Evolutionary conservation across 2,797 vertebrate genomes (phyloP).

Genomic region (Rhodeus uyekii): DNA sequence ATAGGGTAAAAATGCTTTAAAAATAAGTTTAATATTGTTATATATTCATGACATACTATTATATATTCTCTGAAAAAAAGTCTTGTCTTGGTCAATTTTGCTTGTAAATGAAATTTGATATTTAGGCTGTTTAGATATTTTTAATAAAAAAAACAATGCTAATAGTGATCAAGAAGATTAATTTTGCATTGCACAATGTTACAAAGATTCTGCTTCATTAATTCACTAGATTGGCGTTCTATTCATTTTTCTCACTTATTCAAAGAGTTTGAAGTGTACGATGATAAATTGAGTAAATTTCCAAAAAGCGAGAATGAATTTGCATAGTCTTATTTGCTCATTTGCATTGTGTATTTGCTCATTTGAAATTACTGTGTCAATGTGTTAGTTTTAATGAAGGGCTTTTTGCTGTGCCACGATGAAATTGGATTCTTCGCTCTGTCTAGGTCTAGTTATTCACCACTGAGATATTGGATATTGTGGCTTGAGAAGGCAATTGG

Average conservation of each 20-base stretch:
- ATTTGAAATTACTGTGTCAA: slow-evolving; percentile 33
- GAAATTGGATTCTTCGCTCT: slow-evolving; percentile 46
- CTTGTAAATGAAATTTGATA: background rate
- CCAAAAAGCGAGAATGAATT: slow-evolving; percentile 11
- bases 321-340: slow-evolving; percentile 16
- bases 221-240: background rate
- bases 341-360: slow-evolving; percentile 35
- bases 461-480: slow-evolving; percentile 39
- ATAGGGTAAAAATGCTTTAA: background rate
- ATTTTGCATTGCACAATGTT: background rate
- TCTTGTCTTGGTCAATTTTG: background rate
- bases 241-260: slow-evolving; percentile 15
- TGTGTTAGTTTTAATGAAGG: slow-evolving; percentile 23
- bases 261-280: background rate
- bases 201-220: background rate
- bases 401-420: background rate
- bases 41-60: background rate
- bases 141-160: too few species aligned
- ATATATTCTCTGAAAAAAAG: background rate
- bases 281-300: slow-evolving; percentile 20
- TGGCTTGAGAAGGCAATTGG: slow-evolving; percentile 22
- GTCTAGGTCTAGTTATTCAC: slow-evolving; percentile 37
- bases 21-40: background rate
- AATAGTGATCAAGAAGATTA: background rate
- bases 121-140: background rate